Base-by-base conservation (phyloP, 1,140 invertebrate species). In the Cyphomyrmex costatus region DNA sequence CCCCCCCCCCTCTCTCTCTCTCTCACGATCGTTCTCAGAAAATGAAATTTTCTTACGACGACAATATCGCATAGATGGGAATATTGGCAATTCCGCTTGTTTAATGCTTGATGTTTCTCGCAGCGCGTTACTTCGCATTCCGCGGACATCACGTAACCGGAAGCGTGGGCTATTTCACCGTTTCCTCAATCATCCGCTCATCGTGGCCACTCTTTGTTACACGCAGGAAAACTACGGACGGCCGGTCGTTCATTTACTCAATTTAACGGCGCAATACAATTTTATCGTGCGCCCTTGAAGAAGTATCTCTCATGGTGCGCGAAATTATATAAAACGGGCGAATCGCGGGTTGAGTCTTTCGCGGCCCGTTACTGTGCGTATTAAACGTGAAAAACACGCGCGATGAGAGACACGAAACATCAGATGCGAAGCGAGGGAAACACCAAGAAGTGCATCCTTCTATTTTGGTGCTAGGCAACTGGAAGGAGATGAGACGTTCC, bases 131-230 rank as follows among this genome's bases (percentile, higher is more conserved):
- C 79, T 82, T 82, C 79, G 36, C 66, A 82, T 82, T 82, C 68
- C 68, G 66, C 53, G 68, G 10, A 36, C 79, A 73, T 82, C 66
- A 19, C 66, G 68, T 60, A 83, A 73, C 79, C 79, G 79, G 79
- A 83, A 83, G 53, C 68, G 68, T 46, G 68, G 53, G 79, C 53
- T 53, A 83, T 73, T 73, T 53, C 16, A n/a, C 36, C 79, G 79
- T 74, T 83, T 83, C 79, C 51, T 82, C 68, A 60, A 83, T 83
- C 68, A 83, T 60, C 42, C 51, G 66, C 24, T 36, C 51, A 24
- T 19, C 36, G 42, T 21, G 16, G 19, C 8, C 49, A 24, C 10
- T 46, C 78, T 58, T 46, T 58, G 65, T 82, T 19, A 3, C 61
- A 2, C n/a, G 27, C 27, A 3, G 46, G 61, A 12, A 27, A 30